Evolutionary conservation across 1,140 invertebrate species (phyloP), one percentile per base, ranked within the genome.

Genomic region (Drosophila setifemur): DNA sequence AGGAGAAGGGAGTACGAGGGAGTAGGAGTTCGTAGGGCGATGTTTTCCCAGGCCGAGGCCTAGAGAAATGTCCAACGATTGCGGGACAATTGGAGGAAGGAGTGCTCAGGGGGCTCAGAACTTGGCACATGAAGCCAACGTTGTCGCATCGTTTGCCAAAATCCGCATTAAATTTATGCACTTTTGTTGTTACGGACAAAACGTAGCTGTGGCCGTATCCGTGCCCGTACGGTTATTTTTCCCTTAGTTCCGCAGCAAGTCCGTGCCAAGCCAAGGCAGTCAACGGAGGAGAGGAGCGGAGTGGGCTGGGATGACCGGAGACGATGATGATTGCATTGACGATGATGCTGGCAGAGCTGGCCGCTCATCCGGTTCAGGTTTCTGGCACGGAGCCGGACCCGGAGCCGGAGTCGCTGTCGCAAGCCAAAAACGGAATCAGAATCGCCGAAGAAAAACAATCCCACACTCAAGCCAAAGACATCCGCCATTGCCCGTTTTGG

Each of bases 121-220:
- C 64, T 85, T 85, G 79, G 79, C 79, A 85, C 74, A 73, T 68
- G 81, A 58, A 79, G 44, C 79, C 68, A 49, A 55, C 81, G 75
- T 86, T 83, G 79, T 83, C 79, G 79, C 79, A 79, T 66, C 81
- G 81, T 52, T 73, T 85, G 79, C 79, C 79, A 85, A 85, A 85
- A 85, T 85, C 66, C 79, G 79, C 79, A 85, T 85, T 85, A 85
- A 85, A 85, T 85, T 85, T 85, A 85, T 85, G 74, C 79, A 83
- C 63, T 83, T 83, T 78, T 83, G 78, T 83, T 83, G 79, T 78
- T 74, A 69, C 60, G 57, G 42, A 50, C 60, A 66, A 37, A 72
- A 77, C 73, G 67, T 77, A 72, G 73, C 73, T 54, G 64, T 78
- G 69, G 63, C 69, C 50, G 61, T 61, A 44, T 11, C 26, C 11